Base-by-base conservation (phyloP, 2,797 vertebrate species). In the Dipus sagitta region DNA sequence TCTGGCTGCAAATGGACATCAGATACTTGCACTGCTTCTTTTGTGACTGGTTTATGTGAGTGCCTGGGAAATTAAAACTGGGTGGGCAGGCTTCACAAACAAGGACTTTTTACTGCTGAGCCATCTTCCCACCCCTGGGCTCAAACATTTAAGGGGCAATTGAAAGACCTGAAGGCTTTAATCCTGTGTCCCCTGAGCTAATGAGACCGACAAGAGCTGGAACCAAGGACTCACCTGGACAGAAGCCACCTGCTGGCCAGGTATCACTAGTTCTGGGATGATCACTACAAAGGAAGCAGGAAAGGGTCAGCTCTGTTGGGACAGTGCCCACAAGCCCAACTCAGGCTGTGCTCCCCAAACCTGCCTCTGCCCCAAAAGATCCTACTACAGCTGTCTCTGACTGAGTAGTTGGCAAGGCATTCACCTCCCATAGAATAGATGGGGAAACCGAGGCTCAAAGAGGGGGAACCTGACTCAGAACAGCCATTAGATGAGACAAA, bases 231-330 rank as follows among this genome's bases (percentile, higher is more conserved):
- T 98, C 96, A 99, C 98, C 98, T 34, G 97, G 95, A 99, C 99
- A 1, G 34, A 87, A 75, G 98, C 99, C 74, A 99, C 99, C 30
- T 98, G 97, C 74, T 98, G 98, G 68, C 94, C 98, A 89, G 96
- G 95, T 5, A 97, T 96, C 77, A 99, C 97, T n/a, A 95, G 96
- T 96, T 99, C 99, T 0, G 99, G 98, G 78, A 99, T 98, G 96
- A 99, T 98, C 92, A 99, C 99, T 99, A 90, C 23, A 97, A 28
- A 72, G 85, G 21, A 10, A 52, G 64, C 77, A 87, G 95, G 90
- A 97, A 92, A 42, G 30, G 2, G 42, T 91, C 26, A 92, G 42
- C 47, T 13, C 13, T 30, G 42, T 30, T 23, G 23, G 78, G 60
- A 18, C 76, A 32, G 18, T 0, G n/a, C 34, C 64, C 58, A 30